Percentiles rank a stretch among this genome's conserved stretches.
Conservation (phyloP, 53 echinoderm and acorn worm genomes). For the Stichopus horrens region DNA sequence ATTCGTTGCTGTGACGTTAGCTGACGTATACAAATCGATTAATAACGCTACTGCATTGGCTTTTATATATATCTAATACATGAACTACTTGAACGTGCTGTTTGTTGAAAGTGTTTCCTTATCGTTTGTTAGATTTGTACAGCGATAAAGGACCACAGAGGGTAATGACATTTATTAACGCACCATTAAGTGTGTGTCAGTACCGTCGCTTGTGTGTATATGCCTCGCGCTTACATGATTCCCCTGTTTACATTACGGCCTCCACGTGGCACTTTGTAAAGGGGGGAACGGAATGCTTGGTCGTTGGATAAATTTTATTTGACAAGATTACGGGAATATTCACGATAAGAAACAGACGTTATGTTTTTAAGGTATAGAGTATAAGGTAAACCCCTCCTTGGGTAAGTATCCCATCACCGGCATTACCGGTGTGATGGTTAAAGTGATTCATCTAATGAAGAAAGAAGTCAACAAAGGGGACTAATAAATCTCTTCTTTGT, state of each 20-base stretch:
- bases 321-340: neutral
- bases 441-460: neutral
- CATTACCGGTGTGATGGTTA: neutral
- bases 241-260: neutral
- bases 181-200: neutral
- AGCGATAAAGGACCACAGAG: neutral
- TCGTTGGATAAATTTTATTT: neutral
- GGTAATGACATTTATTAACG: neutral
- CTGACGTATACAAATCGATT: neutral
- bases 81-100: neutral
- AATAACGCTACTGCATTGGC: neutral
- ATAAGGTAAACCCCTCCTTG: too few relatives aligned
- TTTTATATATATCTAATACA: neutral
- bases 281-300: neutral
- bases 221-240: neutral
- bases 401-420: neutral
- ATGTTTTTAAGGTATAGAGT: neutral
- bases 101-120: neutral
- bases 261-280: neutral
- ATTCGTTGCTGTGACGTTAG: neutral
- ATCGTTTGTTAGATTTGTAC: neutral
- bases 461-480: neutral
- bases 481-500: too few relatives aligned
- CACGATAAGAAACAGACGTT: neutral
- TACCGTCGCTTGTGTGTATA: neutral